Percentiles rank a stretch among this genome's conserved stretches.
These are phyloP conservation scores for Anas platyrhynchos DNA, from an alignment of 2,113 vertebrate genomes.

Conservation along the genomic window DNA sequence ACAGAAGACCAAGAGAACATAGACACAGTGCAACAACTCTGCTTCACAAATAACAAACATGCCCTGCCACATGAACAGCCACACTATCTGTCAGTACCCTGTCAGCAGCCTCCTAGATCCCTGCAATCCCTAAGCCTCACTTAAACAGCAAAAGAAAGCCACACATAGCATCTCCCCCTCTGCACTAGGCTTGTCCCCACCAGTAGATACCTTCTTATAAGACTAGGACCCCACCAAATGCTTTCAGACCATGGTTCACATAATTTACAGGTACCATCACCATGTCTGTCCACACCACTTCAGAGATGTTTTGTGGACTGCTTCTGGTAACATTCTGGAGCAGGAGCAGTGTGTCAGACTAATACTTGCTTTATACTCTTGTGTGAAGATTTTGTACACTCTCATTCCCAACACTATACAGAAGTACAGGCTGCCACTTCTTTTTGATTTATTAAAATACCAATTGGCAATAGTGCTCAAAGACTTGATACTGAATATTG, in stretches of 20 bases:
- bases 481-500: no score
- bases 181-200: neutral
- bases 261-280: rapidly evolving
- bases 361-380: neutral
- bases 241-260: neutral
- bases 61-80: neutral
- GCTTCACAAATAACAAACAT: neutral
- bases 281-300: neutral
- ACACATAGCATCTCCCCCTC: neutral
- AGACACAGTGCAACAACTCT: neutral
- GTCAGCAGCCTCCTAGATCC: neutral
- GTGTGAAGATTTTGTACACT: neutral
- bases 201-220: neutral
- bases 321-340: neutral
- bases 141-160: neutral
- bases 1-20: neutral
- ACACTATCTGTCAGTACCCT: neutral
- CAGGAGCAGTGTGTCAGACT: neutral
- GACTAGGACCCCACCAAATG: neutral
- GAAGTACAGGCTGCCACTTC: neutral
- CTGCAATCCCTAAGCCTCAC: neutral
- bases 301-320: neutral
- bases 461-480: neutral
- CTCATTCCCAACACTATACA: neutral
- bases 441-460: neutral